Conservation (phyloP, 2,113 vertebrate genomes). For the Thunnus thynnus region DNA sequence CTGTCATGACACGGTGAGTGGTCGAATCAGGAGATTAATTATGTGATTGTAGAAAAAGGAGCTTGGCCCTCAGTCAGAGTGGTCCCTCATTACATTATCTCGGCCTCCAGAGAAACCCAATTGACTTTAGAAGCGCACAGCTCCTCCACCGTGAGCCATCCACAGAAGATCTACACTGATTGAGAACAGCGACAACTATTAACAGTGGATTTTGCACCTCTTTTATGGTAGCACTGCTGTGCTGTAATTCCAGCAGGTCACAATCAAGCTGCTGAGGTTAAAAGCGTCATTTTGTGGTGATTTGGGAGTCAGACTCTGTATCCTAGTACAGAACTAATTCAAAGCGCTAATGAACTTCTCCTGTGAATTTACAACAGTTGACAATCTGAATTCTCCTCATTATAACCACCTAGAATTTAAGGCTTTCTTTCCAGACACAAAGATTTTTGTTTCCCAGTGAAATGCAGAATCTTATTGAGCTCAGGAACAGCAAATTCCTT, state of each 20-base stretch:
- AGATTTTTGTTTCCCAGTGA: slow-evolving; percentile 11
- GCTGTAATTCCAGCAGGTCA: slow-evolving; percentile 18
- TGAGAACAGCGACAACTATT: slow-evolving; percentile 68
- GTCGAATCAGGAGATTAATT: slow-evolving; percentile 83
- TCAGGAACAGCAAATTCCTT: slow-evolving; percentile 35
- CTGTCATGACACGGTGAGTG: slow-evolving; percentile 77
- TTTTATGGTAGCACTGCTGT: background rate
- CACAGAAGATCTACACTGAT: slow-evolving; percentile 55
- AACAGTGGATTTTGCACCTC: slow-evolving; percentile 19
- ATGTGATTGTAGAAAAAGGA: slow-evolving; percentile 71
- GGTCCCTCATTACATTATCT: slow-evolving; percentile 82
- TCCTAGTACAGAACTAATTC: background rate
- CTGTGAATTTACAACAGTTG: background rate
- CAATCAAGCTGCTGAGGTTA: slow-evolving; percentile 8
- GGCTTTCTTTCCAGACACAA: background rate
- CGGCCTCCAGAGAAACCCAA: slow-evolving; percentile 74
- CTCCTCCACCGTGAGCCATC: slow-evolving; percentile 37
- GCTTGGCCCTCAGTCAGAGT: slow-evolving; percentile 56
- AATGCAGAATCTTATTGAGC: slow-evolving; percentile 14
- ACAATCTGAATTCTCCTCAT: slow-evolving; percentile 1
- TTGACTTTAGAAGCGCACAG: slow-evolving; percentile 71
- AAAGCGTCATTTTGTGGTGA: background rate
- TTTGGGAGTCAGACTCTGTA: background rate
- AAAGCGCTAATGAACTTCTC: slow-evolving; percentile 3
- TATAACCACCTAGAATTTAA: background rate